Conservation (phyloP, 2,888 invertebrate species). For the Coelopa pilipes region DNA sequence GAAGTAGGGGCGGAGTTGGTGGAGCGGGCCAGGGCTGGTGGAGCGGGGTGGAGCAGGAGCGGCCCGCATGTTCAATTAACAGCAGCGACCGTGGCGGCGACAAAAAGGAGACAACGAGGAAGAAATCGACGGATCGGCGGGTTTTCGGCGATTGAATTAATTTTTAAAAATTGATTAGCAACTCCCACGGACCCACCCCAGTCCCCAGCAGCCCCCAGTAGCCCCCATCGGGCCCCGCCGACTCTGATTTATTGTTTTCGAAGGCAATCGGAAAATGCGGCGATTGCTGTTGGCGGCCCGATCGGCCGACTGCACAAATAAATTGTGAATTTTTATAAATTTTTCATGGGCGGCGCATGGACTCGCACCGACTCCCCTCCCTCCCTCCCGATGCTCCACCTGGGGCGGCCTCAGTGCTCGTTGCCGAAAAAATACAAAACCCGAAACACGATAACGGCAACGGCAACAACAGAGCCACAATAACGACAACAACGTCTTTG, state of each 20-base stretch:
- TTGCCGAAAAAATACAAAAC: background rate
- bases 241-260: conserved; percentile 33
- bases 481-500: background rate
- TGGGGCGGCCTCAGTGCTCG: too few relatives aligned
- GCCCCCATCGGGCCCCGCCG: background rate
- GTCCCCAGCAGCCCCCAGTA: background rate
- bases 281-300: conserved; percentile 22
- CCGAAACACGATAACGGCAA: conserved; percentile 5
- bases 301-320: conserved; percentile 16
- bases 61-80: conserved; percentile 53
- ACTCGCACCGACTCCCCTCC: background rate
- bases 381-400: background rate
- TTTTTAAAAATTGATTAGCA: conserved; percentile 66
- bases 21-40: too few relatives aligned
- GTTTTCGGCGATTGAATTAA: conserved; percentile 66
- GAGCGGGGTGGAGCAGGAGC: too few relatives aligned
- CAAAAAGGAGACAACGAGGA: conserved; percentile 22
- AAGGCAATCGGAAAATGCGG: conserved; percentile 11
- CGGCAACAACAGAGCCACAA: background rate
- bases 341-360: conserved; percentile 35
- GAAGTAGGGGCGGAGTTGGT: too few relatives aligned
- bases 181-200: background rate
- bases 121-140: conserved; percentile 59
- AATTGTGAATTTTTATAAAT: conserved; percentile 38
- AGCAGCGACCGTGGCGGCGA: conserved; percentile 29